Conservation (phyloP, 2,797 vertebrate genomes). For the Odontamblyopus rebecca region DNA sequence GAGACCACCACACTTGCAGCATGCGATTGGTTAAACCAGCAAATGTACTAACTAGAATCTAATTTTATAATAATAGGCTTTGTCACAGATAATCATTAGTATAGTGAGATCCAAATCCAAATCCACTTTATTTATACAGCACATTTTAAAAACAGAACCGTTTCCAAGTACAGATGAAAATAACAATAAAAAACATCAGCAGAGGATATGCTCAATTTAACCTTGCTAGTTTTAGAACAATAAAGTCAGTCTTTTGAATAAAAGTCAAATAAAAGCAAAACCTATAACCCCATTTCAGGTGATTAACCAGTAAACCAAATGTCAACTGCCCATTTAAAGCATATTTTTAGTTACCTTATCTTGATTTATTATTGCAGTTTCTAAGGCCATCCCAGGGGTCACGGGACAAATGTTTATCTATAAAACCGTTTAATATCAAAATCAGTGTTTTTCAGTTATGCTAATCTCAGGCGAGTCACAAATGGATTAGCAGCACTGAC, state of each 20-base stretch:
- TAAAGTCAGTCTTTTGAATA: too few relatives aligned
- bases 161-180: too few relatives aligned
- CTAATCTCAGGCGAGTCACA: slow-evolving; percentile 43
- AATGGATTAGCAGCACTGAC: slow-evolving; percentile 42
- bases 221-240: too few relatives aligned
- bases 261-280: too few relatives aligned
- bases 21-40: neutral
- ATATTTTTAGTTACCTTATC: neutral
- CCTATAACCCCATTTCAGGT: neutral
- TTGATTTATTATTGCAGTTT: slow-evolving; percentile 1
- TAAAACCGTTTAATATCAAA: slow-evolving; percentile 14
- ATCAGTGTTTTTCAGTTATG: slow-evolving; percentile 37
- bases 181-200: too few relatives aligned
- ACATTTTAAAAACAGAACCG: too few relatives aligned
- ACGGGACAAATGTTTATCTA: neutral
- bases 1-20: neutral
- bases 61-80: too few relatives aligned
- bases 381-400: neutral
- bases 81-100: neutral
- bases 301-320: neutral
- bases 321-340: slow-evolving; percentile 3
- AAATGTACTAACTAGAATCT: too few relatives aligned
- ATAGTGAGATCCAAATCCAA: neutral
- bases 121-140: too few relatives aligned
- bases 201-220: too few relatives aligned